phyloP scores from a whole-genome alignment of 1,140 invertebrate species.

The Lepidotrigona ventralis region DNA sequence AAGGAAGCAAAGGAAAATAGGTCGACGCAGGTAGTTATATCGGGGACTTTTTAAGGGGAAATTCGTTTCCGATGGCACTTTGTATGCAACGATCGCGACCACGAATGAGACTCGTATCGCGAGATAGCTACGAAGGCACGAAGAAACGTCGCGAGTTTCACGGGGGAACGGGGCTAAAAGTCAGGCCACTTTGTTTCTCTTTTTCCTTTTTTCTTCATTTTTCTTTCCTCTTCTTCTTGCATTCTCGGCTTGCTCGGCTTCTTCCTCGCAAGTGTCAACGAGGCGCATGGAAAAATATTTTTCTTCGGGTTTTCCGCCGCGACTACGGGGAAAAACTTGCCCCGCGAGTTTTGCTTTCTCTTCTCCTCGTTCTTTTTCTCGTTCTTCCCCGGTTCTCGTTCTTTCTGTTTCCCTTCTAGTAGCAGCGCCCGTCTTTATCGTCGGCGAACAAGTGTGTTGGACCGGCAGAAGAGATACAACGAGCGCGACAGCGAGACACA shows the following conservation, averaged over 20 bases:
- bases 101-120: slow-evolving; percentile 17
- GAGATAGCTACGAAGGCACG: background rate
- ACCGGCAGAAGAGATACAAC: background rate
- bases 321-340: slow-evolving; percentile 45
- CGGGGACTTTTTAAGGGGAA: slow-evolving; percentile 23
- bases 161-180: slow-evolving; percentile 15
- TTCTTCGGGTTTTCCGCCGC: slow-evolving; percentile 34
- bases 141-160: slow-evolving; percentile 4
- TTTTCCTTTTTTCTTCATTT: background rate
- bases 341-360: slow-evolving; percentile 14
- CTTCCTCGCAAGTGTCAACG: slow-evolving; percentile 46
- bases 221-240: background rate
- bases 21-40: background rate
- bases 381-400: background rate
- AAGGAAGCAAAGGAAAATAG: background rate
- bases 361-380: background rate
- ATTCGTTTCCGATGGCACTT: slow-evolving; percentile 42
- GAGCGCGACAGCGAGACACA: background rate
- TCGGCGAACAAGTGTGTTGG: background rate
- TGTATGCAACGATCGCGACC: slow-evolving; percentile 38
- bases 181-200: slow-evolving; percentile 29
- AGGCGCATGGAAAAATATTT: slow-evolving; percentile 51
- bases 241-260: background rate
- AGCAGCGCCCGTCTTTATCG: background rate
- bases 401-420: too few relatives aligned